These are phyloP conservation scores for Mesochorus sp. DNA, from an alignment of 2,888 invertebrate species.

Conservation along the genomic window DNA sequence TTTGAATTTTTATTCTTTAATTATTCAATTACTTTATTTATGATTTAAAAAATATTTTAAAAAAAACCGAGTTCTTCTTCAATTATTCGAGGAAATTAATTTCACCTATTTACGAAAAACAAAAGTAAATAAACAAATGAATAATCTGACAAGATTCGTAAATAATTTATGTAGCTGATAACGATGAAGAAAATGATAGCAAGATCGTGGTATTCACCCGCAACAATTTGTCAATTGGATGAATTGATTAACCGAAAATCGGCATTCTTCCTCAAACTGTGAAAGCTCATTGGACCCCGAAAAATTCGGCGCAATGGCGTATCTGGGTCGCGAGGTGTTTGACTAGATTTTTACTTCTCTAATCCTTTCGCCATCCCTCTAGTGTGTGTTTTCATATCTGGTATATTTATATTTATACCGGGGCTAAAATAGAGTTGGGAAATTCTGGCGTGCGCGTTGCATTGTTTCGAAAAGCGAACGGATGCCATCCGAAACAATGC, in stretches of 20 bases:
- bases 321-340: not conserved
- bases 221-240: not conserved
- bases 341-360: not conserved
- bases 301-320: not conserved
- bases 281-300: not conserved
- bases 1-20: too few species aligned
- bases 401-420: not conserved
- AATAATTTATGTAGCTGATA: too few species aligned
- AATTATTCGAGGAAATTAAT: too few species aligned
- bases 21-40: too few species aligned
- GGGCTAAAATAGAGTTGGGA: slow-evolving; percentile 18
- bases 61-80: too few species aligned
- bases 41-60: too few species aligned
- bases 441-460: slow-evolving; percentile 2
- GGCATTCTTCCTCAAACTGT: too few species aligned
- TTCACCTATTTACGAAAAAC: too few species aligned
- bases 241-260: too few species aligned
- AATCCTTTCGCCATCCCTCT: not conserved
- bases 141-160: too few species aligned
- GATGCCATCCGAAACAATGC: slow-evolving; percentile 54
- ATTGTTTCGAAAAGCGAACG: slow-evolving; percentile 54
- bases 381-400: slow-evolving; percentile 4
- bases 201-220: not conserved
- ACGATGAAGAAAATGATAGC: not conserved
- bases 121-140: too few species aligned